These are phyloP conservation scores for Metallyticus violacea DNA, from an alignment of 2,888 invertebrate species.

Conservation along the genomic window DNA sequence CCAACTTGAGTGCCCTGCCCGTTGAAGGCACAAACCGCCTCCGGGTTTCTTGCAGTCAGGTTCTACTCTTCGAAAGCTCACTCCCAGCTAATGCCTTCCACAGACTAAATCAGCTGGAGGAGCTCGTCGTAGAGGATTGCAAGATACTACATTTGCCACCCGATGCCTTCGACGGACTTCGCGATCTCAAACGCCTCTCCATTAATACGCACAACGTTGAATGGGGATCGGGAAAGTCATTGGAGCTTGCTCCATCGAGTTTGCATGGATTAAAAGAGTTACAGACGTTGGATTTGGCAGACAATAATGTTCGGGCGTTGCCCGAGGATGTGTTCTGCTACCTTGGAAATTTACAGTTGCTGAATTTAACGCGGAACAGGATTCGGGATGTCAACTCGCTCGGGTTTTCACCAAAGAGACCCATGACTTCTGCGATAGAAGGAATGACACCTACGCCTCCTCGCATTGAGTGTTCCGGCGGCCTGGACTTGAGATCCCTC, in stretches of 20 bases:
- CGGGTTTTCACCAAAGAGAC: constrained; percentile 55
- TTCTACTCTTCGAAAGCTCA: constrained; percentile 74
- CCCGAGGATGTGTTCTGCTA: constrained; percentile 79
- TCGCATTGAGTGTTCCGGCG: constrained; percentile 54
- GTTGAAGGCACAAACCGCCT: constrained; percentile 71
- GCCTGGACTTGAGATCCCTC: constrained; percentile 68
- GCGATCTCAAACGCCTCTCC: constrained; percentile 72
- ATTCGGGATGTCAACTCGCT: constrained; percentile 74
- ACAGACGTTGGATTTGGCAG: constrained; percentile 73
- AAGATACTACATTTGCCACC: constrained; percentile 74
- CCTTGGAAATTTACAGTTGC: constrained; percentile 71
- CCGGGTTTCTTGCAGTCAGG: constrained; percentile 73
- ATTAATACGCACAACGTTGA: constrained; percentile 77
- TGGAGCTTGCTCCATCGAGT: constrained; percentile 69
- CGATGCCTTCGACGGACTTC: constrained; percentile 75
- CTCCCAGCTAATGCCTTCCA: constrained; percentile 69
- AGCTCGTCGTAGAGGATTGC: constrained; percentile 73
- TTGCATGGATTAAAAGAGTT: constrained; percentile 76
- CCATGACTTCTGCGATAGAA: constrained; percentile 33
- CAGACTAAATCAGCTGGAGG: constrained; percentile 69
- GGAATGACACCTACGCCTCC: background rate
- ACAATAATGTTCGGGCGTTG: constrained; percentile 78
- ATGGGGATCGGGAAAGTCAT: constrained; percentile 67
- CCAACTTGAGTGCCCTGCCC: constrained; percentile 60
- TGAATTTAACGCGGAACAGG: constrained; percentile 83